Base-by-base conservation (phyloP, 2,113 vertebrate species). In the Istiophorus platypterus region DNA sequence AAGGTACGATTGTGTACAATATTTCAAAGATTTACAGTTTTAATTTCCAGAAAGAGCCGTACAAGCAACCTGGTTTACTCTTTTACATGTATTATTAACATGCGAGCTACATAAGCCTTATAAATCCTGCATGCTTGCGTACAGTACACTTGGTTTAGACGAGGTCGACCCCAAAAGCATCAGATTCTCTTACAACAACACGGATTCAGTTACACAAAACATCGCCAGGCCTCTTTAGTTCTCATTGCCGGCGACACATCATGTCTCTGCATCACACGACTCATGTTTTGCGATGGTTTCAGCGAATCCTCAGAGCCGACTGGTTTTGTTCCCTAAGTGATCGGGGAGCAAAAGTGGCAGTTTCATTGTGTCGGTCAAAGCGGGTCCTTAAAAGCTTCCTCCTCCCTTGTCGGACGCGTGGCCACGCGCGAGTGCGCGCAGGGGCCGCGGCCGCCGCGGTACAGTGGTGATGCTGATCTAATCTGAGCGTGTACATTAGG, bases 301-400 rank as follows among this genome's bases (percentile, higher is more conserved):
- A n/a, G 17, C 63, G 51, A 73, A 17, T 71, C 42, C 74, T 72
- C 72, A 26, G 80, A 78, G 27, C 41, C 2, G 65, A 61, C 39
- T 64, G 54, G 51, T 73, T 77, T 77, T 42, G 42, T 49, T 81
- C 51, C 66, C 22, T 0, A 41, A 63, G 57, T n/a, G 26, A 72
- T 11, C 1, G 2, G 31, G 73, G 27, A 76, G 58, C 27, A 70
- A 24, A 58, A 72, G 68, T 42, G 65, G 26, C 73, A 49, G 58
- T 79, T 51, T 61, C 73, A 81, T 83, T 59, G 27, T 47, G 66
- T 65, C 62, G 71, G 76, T 88, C 72, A 82, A 67, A 74, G 68
- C 52, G 27, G 22, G 72, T 86, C 39, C 39, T 76, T 57, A 58
- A 87, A 70, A 72, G 68, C 77, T 52, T 64, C 56, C 56, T 56